phyloP scores from a whole-genome alignment of 2,888 invertebrate genomes.

The Lasioglossum oenotherae region DNA sequence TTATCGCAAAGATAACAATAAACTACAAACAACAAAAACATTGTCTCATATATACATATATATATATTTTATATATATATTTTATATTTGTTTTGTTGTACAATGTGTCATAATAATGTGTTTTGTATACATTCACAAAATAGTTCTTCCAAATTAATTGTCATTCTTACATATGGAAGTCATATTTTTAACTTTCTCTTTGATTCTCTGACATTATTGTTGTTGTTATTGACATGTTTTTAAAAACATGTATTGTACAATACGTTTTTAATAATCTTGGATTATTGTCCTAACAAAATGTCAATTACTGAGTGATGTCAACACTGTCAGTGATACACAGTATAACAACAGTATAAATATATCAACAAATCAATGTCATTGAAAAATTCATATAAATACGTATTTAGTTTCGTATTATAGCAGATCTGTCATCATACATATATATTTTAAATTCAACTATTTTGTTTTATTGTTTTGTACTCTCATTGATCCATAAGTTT shows the following conservation, averaged over 20 bases:
- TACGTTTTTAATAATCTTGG: neutral
- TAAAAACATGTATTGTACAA: neutral
- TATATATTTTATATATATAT: too few relatives aligned
- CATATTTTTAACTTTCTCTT: neutral
- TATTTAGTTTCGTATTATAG: neutral
- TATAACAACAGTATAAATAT: neutral
- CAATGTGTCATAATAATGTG: neutral
- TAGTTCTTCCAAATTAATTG: neutral
- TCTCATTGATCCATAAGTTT: neutral
- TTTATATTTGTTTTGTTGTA: neutral
- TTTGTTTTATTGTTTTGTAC: neutral
- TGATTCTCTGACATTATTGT: neutral
- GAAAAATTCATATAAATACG: conserved; percentile 2
- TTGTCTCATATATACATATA: neutral
- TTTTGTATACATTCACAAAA: neutral
- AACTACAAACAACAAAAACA: neutral
- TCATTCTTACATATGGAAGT: neutral
- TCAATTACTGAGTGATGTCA: neutral
- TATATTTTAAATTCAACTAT: neutral
- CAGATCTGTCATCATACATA: neutral
- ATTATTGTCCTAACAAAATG: neutral
- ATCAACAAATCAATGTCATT: conserved; percentile 6
- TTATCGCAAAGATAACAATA: neutral
- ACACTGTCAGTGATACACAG: neutral
- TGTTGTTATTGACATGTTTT: too few relatives aligned